Evolutionary conservation across 2,113 vertebrate genomes (phyloP).

Genomic region (Oncorhynchus keta): DNA sequence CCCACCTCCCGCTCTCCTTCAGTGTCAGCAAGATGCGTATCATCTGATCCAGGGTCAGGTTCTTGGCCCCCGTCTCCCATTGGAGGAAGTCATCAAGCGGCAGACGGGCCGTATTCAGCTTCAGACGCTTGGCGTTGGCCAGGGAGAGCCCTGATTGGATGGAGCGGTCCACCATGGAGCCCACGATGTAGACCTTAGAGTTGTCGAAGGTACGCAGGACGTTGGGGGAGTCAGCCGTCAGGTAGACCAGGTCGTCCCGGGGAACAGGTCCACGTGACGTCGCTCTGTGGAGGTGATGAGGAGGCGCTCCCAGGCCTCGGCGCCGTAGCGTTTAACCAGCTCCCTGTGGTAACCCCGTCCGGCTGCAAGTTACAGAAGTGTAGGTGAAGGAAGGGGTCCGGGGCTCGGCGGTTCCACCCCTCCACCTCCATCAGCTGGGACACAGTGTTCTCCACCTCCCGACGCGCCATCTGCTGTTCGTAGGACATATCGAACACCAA

Average conservation of each 20-base stretch:
- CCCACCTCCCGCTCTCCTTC: slow-evolving; percentile 87
- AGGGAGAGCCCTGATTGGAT: slow-evolving; percentile 80
- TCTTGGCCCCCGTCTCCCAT: slow-evolving; percentile 85
- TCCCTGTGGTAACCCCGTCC: slow-evolving; percentile 70
- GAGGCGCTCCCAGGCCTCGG: slow-evolving; percentile 77
- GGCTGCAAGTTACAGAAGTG: slow-evolving; percentile 86
- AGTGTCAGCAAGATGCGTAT: slow-evolving; percentile 83
- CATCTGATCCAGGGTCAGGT: slow-evolving; percentile 94
- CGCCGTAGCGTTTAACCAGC: slow-evolving; percentile 77
- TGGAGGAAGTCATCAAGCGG: slow-evolving; percentile 86
- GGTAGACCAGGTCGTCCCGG: slow-evolving; percentile 83
- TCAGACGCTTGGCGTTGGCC: slow-evolving; percentile 86
- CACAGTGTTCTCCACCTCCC: slow-evolving; percentile 79
- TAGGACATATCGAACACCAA: slow-evolving; percentile 94
- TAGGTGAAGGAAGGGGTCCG: slow-evolving; percentile 88
- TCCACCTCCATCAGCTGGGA: slow-evolving; percentile 82
- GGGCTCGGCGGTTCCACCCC: slow-evolving; percentile 78
- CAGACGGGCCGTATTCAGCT: slow-evolving; percentile 85
- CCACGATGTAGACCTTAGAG: slow-evolving; percentile 88
- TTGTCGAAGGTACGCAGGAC: slow-evolving; percentile 86
- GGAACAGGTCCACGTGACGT: slow-evolving; percentile 83
- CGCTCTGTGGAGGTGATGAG: slow-evolving; percentile 81
- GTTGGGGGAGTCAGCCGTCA: slow-evolving; percentile 90
- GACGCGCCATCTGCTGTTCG: slow-evolving; percentile 78
- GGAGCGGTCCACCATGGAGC: slow-evolving; percentile 85